Base-by-base conservation (phyloP, 2,888 invertebrate genomes). In the Odontocolon sp. region DNA sequence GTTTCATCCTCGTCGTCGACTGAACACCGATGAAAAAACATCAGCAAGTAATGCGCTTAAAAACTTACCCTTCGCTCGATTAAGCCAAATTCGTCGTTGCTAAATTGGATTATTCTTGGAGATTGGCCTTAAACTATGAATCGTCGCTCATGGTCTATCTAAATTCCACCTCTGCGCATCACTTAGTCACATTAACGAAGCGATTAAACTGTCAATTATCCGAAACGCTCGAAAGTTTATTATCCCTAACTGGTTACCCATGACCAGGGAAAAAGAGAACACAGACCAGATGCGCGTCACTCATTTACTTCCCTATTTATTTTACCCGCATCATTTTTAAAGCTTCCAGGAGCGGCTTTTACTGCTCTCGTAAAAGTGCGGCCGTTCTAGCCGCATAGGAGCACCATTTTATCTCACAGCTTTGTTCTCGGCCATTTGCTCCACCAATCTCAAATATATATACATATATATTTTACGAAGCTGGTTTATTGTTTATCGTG, bases 331-430 rank as follows among this genome's bases (percentile, higher is more conserved):
- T 82, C 78, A 81, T 83, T 84, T 86, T 85, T 80, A 74, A 80
- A 82, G 80, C 77, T 74, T 57, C 54, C 21, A 38, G 67, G 75
- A 82, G 77, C 82, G 75, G 81, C 80, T 81, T 85, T 85, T 81
- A 85, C 80, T 69, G 77, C 73, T n/a, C 80, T 81, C 84, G 80
- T 85, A 85, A 86, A 86, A 80, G 72, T 75, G 69, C 57, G 68
- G 11, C 80, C 57, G 50, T 42, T 73, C 81, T 81, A 11, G 67
- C 38, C 14, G 23, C 23, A 31, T 38, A 36, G 52, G 31, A 28
- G 47, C 28, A 40, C 33, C n/a, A 28, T 63, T 69, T 75, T 75
- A 64, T 74, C 40, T 64, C 33, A 6, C 16, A 18, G 67, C 74
- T 69, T 61, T 64, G 69, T 64, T 68, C 54, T 31, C 47, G 47